phyloP scores from a whole-genome alignment of 2,113 vertebrate species.

The Ginglymostoma cirratum region DNA sequence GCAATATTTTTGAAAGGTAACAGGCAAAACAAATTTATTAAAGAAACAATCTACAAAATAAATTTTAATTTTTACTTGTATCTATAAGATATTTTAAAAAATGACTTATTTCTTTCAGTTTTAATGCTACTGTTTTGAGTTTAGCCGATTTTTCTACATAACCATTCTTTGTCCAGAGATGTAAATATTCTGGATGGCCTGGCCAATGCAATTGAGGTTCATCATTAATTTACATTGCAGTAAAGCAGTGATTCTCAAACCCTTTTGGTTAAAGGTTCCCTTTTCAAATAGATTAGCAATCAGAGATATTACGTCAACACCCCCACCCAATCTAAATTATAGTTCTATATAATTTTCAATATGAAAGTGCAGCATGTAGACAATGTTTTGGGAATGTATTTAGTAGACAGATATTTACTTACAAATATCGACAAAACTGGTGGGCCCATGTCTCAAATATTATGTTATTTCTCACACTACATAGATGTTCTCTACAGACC shows the following conservation, averaged over 20 bases:
- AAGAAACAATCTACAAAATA: not conserved
- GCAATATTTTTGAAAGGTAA: not conserved
- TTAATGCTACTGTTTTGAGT: not conserved
- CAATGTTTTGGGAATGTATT: not conserved
- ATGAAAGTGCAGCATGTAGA: not conserved
- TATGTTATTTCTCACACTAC: not conserved
- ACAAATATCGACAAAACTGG: not conserved
- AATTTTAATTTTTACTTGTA: not conserved
- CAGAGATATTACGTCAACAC: no score
- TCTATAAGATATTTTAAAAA: not conserved
- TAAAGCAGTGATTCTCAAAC: no score
- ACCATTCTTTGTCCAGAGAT: not conserved
- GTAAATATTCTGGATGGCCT: not conserved
- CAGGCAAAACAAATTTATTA: not conserved
- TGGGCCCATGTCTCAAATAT: not conserved
- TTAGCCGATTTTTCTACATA: not conserved
- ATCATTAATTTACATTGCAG: not conserved
- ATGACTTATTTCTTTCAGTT: not conserved
- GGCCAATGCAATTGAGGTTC: not conserved
- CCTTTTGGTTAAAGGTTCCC: no score
- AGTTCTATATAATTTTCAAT: no score
- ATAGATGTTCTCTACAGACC: not conserved
- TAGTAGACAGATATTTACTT: not conserved
- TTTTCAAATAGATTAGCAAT: no score
- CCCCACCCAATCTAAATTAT: no score